Evolutionary conservation across 2,797 vertebrate genomes (phyloP).

Genomic region (Ambastaia sidthimunki): DNA sequence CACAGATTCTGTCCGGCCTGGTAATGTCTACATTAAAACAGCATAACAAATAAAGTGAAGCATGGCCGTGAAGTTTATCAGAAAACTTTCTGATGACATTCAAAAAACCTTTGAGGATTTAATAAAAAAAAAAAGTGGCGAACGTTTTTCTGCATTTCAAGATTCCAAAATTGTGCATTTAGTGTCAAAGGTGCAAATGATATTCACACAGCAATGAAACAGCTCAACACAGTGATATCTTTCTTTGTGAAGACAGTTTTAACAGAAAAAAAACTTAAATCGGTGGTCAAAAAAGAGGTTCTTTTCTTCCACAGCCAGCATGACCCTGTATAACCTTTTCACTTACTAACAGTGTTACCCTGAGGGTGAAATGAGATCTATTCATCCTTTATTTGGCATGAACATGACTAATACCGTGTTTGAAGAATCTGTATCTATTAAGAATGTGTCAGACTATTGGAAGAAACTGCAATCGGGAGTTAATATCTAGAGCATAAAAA

Average conservation of each 20-base stretch:
- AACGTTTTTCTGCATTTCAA: neutral
- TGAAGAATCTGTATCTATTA: conserved; percentile 34
- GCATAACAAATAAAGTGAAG: neutral
- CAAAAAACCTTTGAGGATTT: neutral
- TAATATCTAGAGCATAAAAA: neutral
- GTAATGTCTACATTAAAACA: neutral
- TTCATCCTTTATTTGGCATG: conserved; percentile 34
- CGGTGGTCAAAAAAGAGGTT: conserved; percentile 15
- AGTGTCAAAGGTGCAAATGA: conserved; percentile 6
- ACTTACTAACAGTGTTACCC: conserved; percentile 40
- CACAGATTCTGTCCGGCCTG: neutral
- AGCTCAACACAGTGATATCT: neutral
- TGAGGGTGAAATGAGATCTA: conserved; percentile 44
- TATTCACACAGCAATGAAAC: conserved; percentile 2
- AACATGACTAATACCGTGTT: conserved; percentile 15
- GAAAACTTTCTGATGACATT: neutral
- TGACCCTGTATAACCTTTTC: conserved; percentile 46
- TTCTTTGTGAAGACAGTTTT: conserved; percentile 6
- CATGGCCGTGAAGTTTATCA: neutral
- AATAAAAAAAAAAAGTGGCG: neutral
- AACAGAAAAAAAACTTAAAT: conserved; percentile 7
- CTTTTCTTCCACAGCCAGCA: conserved; percentile 10
- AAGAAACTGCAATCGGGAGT: conserved; percentile 11
- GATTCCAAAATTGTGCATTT: neutral
- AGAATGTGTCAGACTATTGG: conserved; percentile 23